phyloP scores from a whole-genome alignment of 2,888 invertebrate species.

The Arge pagana region DNA sequence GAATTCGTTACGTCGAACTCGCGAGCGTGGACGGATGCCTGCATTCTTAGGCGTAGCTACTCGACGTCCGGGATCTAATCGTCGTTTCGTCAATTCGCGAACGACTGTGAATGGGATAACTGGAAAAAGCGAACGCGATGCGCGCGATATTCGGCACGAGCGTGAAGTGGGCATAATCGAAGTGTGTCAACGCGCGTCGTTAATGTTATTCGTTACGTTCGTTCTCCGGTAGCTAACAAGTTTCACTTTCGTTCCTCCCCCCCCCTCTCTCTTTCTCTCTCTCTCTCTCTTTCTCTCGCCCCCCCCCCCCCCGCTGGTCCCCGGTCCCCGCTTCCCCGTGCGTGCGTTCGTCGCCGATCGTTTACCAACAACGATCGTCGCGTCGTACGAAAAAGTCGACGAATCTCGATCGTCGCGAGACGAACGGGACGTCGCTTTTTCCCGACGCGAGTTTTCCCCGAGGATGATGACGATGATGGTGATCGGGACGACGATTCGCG shows the following conservation, averaged over 20 bases:
- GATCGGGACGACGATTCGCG: no score
- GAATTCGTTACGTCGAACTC: no score
- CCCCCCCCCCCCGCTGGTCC: not conserved
- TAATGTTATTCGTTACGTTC: conserved; percentile 23
- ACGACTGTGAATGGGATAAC: no score
- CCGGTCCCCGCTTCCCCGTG: conserved; percentile 5
- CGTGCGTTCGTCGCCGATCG: not conserved
- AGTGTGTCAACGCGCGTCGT: conserved; percentile 23
- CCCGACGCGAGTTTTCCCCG: no score
- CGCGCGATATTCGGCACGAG: not conserved
- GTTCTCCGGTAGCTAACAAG: conserved; percentile 18
- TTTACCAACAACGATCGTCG: no score
- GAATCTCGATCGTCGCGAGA: not conserved
- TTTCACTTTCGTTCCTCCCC: conserved; percentile 26
- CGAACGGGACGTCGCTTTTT: not conserved
- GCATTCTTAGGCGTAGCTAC: no score
- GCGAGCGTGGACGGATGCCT: no score
- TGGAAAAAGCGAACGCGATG: no score
- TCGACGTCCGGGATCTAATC: no score
- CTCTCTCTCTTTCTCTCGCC: not conserved
- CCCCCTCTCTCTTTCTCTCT: conserved; percentile 5
- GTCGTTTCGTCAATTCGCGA: no score
- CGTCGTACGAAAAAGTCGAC: not conserved
- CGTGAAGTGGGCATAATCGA: conserved; percentile 17
- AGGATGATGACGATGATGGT: no score